Base-by-base conservation (phyloP, 2,113 vertebrate species). In the Athene noctua region DNA sequence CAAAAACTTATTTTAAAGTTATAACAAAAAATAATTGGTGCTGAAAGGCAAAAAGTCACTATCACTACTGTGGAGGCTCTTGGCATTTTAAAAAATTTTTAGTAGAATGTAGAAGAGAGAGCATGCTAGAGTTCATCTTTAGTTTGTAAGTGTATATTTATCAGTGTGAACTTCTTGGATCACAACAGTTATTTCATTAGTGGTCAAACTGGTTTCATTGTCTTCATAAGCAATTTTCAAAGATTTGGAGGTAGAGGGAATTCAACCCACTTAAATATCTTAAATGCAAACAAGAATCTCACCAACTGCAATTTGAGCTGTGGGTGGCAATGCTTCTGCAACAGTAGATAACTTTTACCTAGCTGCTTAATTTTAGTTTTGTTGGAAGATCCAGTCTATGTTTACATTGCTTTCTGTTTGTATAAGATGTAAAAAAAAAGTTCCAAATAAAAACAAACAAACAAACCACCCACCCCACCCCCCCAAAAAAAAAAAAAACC, bases 61-160 rank as follows among this genome's bases (percentile, higher is more conserved):
- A 22, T 62, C 12, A 8, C 46, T 59, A 3, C 57, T 65, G 14
- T 44, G 75, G n/a, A 57, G 73, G 15, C 5, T 72, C 25, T 57
- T 32, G 46, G 5, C 8, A 8, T 25, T 80, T 83, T 70, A 1
- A 1, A 8, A 1, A 0, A 6, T 29, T 75, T 57, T n/a, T 17
- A 34, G 58, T 22, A 36, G 15, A 77, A 57, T 21, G 11, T 61
- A 25, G 26, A 72, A 55, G 9, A 67, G 47, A 36, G 8, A 55
- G 5, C 3, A 15, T 47, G 14, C 36, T 49, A 15, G 54, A 61
- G 38, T 51, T 70, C 42, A 16, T 79, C 3, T 11, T 71, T 58
- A 55, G 25, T 92, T 75, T 75, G 58, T 15, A 59, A 86, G 30
- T 49, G 3, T 49, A 4, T 74, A 4, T n/a, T 58, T 85, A 63